These are phyloP conservation scores for Paralvinella palmiformis DNA, from an alignment of 1,140 invertebrate species.

Conservation along the genomic window DNA sequence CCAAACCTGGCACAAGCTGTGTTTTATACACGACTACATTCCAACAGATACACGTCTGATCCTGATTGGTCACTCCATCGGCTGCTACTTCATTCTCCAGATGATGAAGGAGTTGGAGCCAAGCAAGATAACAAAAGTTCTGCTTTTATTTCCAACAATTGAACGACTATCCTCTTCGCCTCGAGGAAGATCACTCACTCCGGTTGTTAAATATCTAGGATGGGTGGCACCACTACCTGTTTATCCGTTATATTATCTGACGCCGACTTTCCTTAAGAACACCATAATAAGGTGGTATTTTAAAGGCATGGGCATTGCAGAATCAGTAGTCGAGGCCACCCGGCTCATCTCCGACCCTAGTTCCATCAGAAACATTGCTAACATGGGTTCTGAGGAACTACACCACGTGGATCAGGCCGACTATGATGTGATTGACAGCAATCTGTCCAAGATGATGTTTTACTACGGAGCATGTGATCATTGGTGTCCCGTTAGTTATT, in stretches of 20 bases:
- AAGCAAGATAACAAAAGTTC: slow-evolving; percentile 23
- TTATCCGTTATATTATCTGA: slow-evolving; percentile 58
- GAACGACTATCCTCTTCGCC: slow-evolving; percentile 67
- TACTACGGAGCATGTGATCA: slow-evolving; percentile 70
- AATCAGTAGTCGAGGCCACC: slow-evolving; percentile 39
- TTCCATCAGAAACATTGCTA: slow-evolving; percentile 50
- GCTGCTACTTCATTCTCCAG: slow-evolving; percentile 71
- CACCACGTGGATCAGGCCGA: slow-evolving; percentile 46
- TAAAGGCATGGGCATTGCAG: slow-evolving; percentile 28
- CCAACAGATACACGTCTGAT: slow-evolving; percentile 58
- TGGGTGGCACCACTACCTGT: slow-evolving; percentile 55
- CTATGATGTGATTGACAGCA: slow-evolving; percentile 35
- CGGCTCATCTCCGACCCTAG: slow-evolving; percentile 41
- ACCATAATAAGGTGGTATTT: slow-evolving; percentile 39
- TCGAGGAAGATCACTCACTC: slow-evolving; percentile 57
- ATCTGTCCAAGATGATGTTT: slow-evolving; percentile 58
- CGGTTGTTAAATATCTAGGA: slow-evolving; percentile 54
- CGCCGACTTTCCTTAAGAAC: slow-evolving; percentile 47
- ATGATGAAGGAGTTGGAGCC: slow-evolving; percentile 56
- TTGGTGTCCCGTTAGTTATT: slow-evolving; percentile 68
- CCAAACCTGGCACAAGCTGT: slow-evolving; percentile 73
- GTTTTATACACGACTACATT: slow-evolving; percentile 67
- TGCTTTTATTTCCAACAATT: slow-evolving; percentile 76
- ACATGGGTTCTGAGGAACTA: slow-evolving; percentile 51
- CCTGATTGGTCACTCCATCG: slow-evolving; percentile 79